Evolutionary conservation across 2,113 vertebrate species (phyloP), one percentile per base, ranked within the genome.

Genomic region (Eulemur rufifrons): DNA sequence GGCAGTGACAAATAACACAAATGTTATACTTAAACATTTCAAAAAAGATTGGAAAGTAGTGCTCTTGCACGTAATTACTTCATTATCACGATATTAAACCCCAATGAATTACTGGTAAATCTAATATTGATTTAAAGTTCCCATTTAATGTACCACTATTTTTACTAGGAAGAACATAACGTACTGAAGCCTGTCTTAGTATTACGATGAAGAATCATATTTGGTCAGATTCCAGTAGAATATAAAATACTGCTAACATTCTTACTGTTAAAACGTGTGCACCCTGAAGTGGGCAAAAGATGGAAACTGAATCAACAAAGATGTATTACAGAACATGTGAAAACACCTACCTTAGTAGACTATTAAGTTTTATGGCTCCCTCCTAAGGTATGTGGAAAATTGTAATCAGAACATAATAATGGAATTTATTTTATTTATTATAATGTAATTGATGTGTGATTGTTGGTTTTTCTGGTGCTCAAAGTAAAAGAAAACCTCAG

Each of bases 401-500:
- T 88, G 5, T 91, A 69, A 91, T 37, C 47, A 76, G 47, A 63
- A 76, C 3, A 86, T 20, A 52, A 74, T 86, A 74, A 69, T 78
- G 34, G 1, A 95, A 27, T 34, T 83, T 93, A 68, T 66, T 85
- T 66, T 61, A 56, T 56, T 86, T 87, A n/a, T 96, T 50, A n/a
- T 80, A 86, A 90, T 81, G 42, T 47, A 20, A 74, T 29, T 15
- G 29, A 83, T 64, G 63, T 96, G 7, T 87, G n/a, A 66, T 86
- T 68, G 20, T 71, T 18, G 5, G 1, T 13, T 84, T 68, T 61
- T 84, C 34, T 80, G 37, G 12, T 45, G 1, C 8, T 71, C 50
- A 95, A n/a, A 91, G n/a, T 47, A n/a, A 95, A 89, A 89, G 54
- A 20, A 82, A 91, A 95, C 32, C n/a, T 63, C 27, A 73, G 56